phyloP scores from a whole-genome alignment of 2,113 vertebrate species.

The Embiotoca jacksoni region DNA sequence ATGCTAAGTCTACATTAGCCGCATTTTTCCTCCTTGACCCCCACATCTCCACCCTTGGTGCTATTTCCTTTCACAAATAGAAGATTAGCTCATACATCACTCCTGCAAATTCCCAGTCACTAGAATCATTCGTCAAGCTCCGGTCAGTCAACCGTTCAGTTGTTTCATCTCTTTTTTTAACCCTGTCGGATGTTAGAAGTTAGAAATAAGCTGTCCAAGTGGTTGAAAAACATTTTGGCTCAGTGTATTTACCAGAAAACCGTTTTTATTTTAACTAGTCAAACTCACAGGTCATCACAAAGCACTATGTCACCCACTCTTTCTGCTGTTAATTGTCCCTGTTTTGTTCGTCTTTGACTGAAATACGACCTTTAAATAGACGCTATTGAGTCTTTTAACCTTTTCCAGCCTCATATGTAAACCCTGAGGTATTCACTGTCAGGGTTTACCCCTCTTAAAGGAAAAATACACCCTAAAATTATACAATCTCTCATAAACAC shows the following conservation, averaged over 20 bases:
- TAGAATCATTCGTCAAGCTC: constrained; percentile 51
- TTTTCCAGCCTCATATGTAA: constrained; percentile 24
- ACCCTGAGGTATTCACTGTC: constrained; percentile 38
- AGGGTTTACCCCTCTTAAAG: constrained; percentile 16
- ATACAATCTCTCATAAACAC: neutral
- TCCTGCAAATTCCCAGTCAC: constrained; percentile 56
- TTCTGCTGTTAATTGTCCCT: neutral
- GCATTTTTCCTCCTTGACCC: constrained; percentile 62
- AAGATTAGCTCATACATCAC: constrained; percentile 73
- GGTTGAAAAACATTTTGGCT: constrained; percentile 13
- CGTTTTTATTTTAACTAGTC: neutral
- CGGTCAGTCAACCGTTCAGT: constrained; percentile 7
- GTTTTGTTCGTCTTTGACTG: constrained; percentile 3
- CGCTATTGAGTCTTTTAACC: constrained; percentile 43
- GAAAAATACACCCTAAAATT: neutral
- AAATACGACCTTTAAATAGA: constrained; percentile 19
- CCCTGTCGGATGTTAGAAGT: constrained; percentile 6
- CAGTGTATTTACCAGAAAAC: neutral
- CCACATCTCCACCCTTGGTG: constrained; percentile 52
- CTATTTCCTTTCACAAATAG: constrained; percentile 75
- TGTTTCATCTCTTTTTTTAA: constrained; percentile 25
- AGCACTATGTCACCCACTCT: constrained; percentile 25
- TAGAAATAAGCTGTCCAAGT: constrained; percentile 20
- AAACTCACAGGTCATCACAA: neutral
- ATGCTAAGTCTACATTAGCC: constrained; percentile 60